Percentiles rank a stretch among this genome's conserved stretches.
These are phyloP conservation scores for Lepilemur ruficaudatus DNA, from an alignment of 2,797 vertebrate species.

Conservation along the genomic window DNA sequence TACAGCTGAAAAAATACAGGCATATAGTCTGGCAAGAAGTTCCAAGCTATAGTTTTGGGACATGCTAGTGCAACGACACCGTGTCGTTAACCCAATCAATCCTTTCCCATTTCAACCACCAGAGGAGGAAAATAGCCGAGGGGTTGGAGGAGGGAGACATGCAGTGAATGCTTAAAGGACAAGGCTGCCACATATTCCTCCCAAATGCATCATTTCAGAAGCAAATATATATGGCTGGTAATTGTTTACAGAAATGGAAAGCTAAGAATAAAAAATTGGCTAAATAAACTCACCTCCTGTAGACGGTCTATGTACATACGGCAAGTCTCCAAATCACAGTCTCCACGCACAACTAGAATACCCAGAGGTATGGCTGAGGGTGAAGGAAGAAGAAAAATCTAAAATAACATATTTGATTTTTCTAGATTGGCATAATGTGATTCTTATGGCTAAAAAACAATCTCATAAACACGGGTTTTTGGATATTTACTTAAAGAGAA, in stretches of 20 bases:
- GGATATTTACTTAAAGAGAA: neutral
- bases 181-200: neutral
- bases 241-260: neutral
- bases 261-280: neutral
- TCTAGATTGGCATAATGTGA: neutral
- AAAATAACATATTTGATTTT: conserved; percentile 44
- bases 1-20: neutral
- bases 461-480: neutral
- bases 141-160: rapidly evolving
- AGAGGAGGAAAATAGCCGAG: neutral
- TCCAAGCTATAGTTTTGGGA: neutral
- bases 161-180: neutral
- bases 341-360: conserved; percentile 96
- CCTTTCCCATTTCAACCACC: neutral
- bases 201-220: neutral
- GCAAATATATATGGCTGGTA: neutral
- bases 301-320: conserved; percentile 96
- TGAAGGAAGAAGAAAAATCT: conserved; percentile 60
- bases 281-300: conserved; percentile 90
- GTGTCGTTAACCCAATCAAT: neutral
- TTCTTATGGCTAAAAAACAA: neutral
- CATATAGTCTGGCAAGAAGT: neutral
- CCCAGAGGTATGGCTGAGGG: conserved; percentile 94
- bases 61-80: neutral
- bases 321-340: conserved; percentile 98